A percentile compares a stretch with the other conserved stretches of the same genome.
Evolutionary conservation across 2,113 vertebrate species (phyloP).

Genomic region (Tyrannus savana): DNA sequence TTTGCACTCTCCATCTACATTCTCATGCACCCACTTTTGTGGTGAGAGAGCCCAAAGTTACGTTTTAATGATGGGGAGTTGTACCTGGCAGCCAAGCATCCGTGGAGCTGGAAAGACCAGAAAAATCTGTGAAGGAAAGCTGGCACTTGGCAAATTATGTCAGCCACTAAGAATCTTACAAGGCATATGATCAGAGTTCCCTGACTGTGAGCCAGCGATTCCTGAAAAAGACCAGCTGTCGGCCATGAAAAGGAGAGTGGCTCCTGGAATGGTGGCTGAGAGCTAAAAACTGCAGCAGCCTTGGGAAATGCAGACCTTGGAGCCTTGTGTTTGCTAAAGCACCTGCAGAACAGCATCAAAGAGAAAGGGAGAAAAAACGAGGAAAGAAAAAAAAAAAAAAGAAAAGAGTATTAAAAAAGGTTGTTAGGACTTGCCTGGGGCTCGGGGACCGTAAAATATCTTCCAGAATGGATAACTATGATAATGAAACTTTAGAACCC

Average conservation of each 20-base stretch:
- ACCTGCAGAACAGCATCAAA: constrained; percentile 63
- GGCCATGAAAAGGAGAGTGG: constrained; percentile 46
- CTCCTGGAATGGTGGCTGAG: constrained; percentile 35
- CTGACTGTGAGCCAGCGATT: constrained; percentile 23
- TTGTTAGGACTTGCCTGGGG: constrained; percentile 55
- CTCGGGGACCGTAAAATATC: constrained; percentile 47
- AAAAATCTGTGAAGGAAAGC: constrained; percentile 29
- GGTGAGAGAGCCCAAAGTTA: neutral
- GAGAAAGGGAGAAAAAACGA: neutral
- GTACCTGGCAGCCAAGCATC: neutral
- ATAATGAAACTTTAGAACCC: constrained; percentile 73
- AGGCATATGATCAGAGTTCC: constrained; percentile 55
- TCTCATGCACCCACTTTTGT: neutral
- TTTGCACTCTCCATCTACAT: neutral
- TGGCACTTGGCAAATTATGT: constrained; percentile 54
- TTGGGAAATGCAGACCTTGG: neutral
- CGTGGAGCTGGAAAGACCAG: neutral
- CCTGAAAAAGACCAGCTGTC: constrained; percentile 62
- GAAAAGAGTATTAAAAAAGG: neutral
- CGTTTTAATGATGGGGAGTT: neutral
- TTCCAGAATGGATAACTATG: constrained; percentile 57
- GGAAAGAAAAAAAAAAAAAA: neutral
- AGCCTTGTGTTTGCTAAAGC: constrained; percentile 12
- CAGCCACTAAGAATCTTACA: constrained; percentile 39
- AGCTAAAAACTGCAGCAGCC: constrained; percentile 34